Conservation (phyloP, 2,797 vertebrate genomes). For the Tapera naevia region DNA sequence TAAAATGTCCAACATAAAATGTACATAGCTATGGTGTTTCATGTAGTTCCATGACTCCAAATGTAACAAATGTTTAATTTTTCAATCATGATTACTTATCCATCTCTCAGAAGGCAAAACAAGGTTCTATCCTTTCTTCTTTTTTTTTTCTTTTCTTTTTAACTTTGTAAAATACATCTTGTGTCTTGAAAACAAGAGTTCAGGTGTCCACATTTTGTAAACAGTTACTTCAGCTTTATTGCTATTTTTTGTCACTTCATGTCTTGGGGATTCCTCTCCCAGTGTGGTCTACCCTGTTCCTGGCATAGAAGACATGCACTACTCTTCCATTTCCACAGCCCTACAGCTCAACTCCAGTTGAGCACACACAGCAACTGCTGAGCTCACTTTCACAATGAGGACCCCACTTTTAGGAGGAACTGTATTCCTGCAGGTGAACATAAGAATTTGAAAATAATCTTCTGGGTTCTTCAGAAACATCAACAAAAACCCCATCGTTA, state of each 20-base stretch:
- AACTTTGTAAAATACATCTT: background rate
- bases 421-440: background rate
- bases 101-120: background rate
- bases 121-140: background rate
- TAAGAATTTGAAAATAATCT: background rate
- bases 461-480: background rate
- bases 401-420: background rate
- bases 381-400: background rate
- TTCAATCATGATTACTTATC: background rate
- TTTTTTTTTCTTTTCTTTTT: background rate
- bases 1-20: background rate
- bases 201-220: background rate
- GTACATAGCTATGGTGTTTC: background rate
- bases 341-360: background rate
- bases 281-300: background rate
- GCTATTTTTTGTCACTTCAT: background rate
- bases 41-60: background rate
- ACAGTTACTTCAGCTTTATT: background rate
- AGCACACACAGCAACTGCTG: background rate
- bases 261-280: background rate
- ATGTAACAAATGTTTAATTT: background rate
- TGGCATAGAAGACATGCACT: fast-evolving
- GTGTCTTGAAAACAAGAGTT: background rate
- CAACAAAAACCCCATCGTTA: background rate
- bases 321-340: background rate